These are phyloP conservation scores for Fragariocoptes setiger DNA, from an alignment of 1,140 invertebrate species.

Conservation along the genomic window DNA sequence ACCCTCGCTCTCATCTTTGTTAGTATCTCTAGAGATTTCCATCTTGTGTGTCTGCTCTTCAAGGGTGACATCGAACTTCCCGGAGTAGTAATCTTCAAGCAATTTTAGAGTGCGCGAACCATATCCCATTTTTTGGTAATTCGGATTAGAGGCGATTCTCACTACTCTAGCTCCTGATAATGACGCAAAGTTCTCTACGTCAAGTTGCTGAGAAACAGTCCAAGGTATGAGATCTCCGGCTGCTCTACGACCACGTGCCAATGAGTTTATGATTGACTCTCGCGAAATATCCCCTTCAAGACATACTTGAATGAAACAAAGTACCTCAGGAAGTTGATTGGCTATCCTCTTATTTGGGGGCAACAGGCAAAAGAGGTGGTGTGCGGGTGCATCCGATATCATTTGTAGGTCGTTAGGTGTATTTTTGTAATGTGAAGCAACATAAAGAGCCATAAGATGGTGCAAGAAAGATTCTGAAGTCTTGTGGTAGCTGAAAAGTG, in stretches of 20 bases:
- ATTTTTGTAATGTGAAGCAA: conserved; percentile 96
- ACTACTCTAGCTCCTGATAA: conserved; percentile 68
- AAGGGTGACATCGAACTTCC: conserved; percentile 25
- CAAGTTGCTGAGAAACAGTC: conserved; percentile 83
- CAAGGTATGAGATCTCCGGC: conserved; percentile 88
- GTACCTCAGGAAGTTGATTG: conserved; percentile 47
- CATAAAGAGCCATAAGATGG: conserved; percentile 61
- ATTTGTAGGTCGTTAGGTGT: conserved; percentile 94
- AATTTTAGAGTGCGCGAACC: conserved; percentile 49
- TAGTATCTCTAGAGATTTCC: conserved; percentile 20
- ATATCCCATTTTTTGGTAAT: conserved; percentile 92
- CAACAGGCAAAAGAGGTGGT: conserved; percentile 79
- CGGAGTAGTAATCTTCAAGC: conserved; percentile 56
- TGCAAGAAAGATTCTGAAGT: conserved; percentile 81
- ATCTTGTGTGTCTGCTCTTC: conserved; percentile 7
- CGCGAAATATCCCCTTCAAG: conserved; percentile 78
- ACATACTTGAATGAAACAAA: conserved; percentile 40
- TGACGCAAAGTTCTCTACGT: conserved; percentile 66
- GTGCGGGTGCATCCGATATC: conserved; percentile 89
- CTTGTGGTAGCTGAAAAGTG: conserved; percentile 83
- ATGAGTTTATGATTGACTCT: conserved; percentile 34
- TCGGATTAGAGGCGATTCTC: conserved; percentile 86
- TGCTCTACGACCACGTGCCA: conserved; percentile 52
- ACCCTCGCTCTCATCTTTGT: conserved; percentile 33
- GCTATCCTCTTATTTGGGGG: conserved; percentile 40